A percentile compares a stretch with the other conserved stretches of the same genome.
These are phyloP conservation scores for Phrynosoma platyrhinos DNA, from an alignment of 2,113 vertebrate species.

Conservation along the genomic window DNA sequence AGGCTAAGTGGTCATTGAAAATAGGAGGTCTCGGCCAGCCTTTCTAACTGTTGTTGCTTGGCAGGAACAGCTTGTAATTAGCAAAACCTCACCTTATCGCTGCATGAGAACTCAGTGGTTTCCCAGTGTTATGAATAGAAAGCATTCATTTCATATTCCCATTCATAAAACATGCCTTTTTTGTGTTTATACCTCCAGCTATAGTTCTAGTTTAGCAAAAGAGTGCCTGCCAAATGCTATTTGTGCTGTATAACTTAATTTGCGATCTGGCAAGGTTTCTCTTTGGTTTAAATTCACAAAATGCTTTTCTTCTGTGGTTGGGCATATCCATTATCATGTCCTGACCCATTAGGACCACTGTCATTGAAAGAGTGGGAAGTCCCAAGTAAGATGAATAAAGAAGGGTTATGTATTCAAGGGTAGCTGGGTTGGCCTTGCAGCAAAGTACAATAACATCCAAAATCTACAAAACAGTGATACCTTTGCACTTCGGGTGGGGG, in stretches of 20 bases:
- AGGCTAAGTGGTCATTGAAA: not conserved
- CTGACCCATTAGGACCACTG: too few species aligned
- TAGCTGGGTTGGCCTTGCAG: too few species aligned
- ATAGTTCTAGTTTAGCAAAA: not conserved
- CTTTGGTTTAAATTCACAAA: not conserved
- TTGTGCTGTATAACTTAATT: not conserved
- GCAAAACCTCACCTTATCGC: not conserved
- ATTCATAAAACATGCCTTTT: not conserved
- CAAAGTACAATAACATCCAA: too few species aligned
- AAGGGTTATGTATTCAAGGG: too few species aligned
- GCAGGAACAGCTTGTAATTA: not conserved
- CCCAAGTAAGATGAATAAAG: not conserved
- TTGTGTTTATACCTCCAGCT: constrained; percentile 26
- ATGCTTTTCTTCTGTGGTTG: not conserved
- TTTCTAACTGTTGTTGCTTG: not conserved
- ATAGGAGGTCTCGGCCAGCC: not conserved
- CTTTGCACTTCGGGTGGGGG: too few species aligned
- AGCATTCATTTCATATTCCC: not conserved
- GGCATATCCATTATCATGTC: not conserved
- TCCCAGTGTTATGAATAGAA: not conserved
- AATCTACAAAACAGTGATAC: too few species aligned
- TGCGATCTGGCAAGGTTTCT: not conserved
- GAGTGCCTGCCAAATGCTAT: not conserved
- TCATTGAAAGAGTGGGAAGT: not conserved
- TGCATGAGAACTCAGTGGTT: not conserved